Evolutionary conservation across 1,140 invertebrate species (phyloP).

Genomic region (Bicyclus anynana): DNA sequence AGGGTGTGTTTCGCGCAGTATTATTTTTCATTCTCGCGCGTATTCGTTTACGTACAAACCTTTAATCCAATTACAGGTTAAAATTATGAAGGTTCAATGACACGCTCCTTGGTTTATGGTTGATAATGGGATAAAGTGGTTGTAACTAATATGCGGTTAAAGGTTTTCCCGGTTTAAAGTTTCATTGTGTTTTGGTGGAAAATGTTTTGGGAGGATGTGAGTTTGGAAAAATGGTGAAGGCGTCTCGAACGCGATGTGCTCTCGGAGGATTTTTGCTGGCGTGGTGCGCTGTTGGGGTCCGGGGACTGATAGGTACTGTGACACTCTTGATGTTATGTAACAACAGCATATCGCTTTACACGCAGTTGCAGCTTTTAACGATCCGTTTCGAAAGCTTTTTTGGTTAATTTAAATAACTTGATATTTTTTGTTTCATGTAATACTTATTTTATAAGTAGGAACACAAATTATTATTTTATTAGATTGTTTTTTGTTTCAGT

Average conservation of each 20-base stretch:
- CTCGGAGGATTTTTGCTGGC: constrained; percentile 51
- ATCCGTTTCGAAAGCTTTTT: too few relatives aligned
- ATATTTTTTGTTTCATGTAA: too few relatives aligned
- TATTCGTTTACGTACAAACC: constrained; percentile 51
- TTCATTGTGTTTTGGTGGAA: constrained; percentile 43
- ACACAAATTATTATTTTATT: too few relatives aligned
- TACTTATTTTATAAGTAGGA: too few relatives aligned
- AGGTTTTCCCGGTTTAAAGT: constrained; percentile 34
- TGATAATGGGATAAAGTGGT: constrained; percentile 50
- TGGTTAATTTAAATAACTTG: too few relatives aligned
- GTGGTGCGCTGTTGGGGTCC: constrained; percentile 36
- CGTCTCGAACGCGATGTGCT: constrained; percentile 49
- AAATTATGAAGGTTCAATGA: constrained; percentile 41
- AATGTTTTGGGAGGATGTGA: constrained; percentile 61
- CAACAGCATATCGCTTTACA: background rate
- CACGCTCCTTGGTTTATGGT: constrained; percentile 20
- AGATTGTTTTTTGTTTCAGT: too few relatives aligned
- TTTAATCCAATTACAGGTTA: constrained; percentile 59
- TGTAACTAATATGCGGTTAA: constrained; percentile 43
- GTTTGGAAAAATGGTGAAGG: constrained; percentile 68
- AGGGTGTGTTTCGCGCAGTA: constrained; percentile 28
- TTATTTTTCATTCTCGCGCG: constrained; percentile 26
- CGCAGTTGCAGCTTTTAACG: too few relatives aligned
- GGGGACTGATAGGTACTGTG: constrained; percentile 59
- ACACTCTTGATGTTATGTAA: background rate